phyloP scores from a whole-genome alignment of 2,888 invertebrate species.

The Nomada goodeniana region DNA sequence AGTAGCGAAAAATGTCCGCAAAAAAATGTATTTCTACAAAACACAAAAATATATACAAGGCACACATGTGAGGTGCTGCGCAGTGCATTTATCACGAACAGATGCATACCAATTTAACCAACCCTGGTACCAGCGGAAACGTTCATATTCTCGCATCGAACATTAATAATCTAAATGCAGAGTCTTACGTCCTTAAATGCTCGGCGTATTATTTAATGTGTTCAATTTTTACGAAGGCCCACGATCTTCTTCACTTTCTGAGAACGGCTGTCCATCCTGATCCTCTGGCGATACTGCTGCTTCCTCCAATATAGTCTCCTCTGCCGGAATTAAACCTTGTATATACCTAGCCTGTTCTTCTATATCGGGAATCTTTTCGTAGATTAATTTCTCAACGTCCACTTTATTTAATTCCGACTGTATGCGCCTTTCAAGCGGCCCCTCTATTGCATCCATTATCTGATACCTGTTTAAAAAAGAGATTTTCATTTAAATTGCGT shows the following conservation, averaged over 20 bases:
- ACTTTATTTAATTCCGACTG: constrained; percentile 91
- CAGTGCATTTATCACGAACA: constrained; percentile 3
- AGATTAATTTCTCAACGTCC: constrained; percentile 90
- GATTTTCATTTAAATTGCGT: constrained; percentile 4
- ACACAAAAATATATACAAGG: constrained; percentile 53
- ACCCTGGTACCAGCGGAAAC: background rate
- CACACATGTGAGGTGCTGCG: background rate
- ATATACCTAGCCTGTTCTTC: constrained; percentile 86
- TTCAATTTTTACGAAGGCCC: constrained; percentile 72
- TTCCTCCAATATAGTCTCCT: constrained; percentile 77
- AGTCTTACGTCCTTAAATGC: background rate
- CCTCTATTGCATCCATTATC: constrained; percentile 94
- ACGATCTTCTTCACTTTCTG: constrained; percentile 82
- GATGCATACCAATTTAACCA: background rate
- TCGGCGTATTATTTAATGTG: background rate
- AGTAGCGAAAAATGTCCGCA: background rate
- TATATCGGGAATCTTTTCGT: constrained; percentile 88
- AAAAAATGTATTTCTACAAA: constrained; percentile 17
- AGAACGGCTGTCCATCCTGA: constrained; percentile 77
- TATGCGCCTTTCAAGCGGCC: constrained; percentile 90
- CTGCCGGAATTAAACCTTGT: constrained; percentile 72
- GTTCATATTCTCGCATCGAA: background rate
- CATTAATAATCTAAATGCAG: constrained; percentile 32
- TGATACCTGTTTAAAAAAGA: constrained; percentile 86
- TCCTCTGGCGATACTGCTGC: constrained; percentile 53